Conservation (phyloP, 2,113 vertebrate species). For the Mus musculus region DNA sequence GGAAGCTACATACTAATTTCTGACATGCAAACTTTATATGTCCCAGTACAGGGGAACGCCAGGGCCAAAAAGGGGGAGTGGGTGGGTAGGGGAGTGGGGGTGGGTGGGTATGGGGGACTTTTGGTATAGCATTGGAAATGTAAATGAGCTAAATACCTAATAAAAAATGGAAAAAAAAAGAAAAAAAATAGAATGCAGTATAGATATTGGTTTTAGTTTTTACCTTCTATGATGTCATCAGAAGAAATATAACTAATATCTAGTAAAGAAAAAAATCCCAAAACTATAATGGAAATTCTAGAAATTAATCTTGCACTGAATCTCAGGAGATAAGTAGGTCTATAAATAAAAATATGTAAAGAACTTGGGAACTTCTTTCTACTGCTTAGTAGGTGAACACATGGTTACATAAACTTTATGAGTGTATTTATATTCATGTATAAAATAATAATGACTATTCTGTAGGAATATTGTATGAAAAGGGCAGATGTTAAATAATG, state of each 20-base stretch:
- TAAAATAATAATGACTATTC: neutral
- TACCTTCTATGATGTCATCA: neutral
- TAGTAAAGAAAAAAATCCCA: neutral
- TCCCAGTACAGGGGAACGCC: too few species aligned
- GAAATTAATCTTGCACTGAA: conserved; percentile 38
- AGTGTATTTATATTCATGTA: neutral
- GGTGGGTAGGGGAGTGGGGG: too few species aligned
- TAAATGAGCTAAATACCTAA: too few species aligned
- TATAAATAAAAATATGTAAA: neutral
- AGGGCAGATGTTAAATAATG: neutral
- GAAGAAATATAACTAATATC: neutral
- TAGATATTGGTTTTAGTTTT: neutral
- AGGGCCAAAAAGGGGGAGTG: too few species aligned
- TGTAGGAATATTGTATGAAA: neutral
- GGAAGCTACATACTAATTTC: conserved; percentile 4
- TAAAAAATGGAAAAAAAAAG: too few species aligned
- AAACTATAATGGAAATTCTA: neutral
- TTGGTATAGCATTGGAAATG: too few species aligned
- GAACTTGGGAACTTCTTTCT: neutral
- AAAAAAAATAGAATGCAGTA: neutral
- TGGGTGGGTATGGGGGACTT: too few species aligned
- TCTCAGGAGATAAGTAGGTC: neutral
- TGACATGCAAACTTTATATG: too few species aligned
- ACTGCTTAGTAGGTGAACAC: neutral
- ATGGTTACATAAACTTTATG: neutral